Evolutionary conservation across 2,797 vertebrate genomes (phyloP).

Genomic region (Acipenser transmontanus): DNA sequence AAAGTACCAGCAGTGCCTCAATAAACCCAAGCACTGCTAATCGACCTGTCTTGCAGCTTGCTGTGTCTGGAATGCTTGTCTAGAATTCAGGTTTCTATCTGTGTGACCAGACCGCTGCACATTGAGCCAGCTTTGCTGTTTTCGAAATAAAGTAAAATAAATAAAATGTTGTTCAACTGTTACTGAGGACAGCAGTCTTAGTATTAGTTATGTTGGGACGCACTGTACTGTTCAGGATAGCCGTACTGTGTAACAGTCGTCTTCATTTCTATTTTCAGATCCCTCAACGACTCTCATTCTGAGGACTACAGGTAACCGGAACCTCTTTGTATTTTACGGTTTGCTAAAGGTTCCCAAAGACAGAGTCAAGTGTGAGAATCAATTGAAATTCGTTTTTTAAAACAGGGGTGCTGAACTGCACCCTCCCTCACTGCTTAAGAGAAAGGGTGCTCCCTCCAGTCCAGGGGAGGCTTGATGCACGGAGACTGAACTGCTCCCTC

Average conservation of each 20-base stretch:
- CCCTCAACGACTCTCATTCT: constrained; percentile 46
- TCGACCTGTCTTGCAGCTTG: background rate
- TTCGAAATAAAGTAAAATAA: background rate
- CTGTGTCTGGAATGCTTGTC: background rate
- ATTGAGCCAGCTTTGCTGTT: background rate
- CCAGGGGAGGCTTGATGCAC: no score
- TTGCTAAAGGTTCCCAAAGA: background rate
- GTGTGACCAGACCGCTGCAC: background rate
- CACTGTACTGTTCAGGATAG: background rate
- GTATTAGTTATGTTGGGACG: background rate
- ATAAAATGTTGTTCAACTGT: constrained; percentile 6
- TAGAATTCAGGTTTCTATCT: background rate
- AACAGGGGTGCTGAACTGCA: background rate
- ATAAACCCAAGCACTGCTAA: background rate
- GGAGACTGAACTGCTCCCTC: no score
- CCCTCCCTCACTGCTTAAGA: background rate
- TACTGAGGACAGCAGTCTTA: background rate
- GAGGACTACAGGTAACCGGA: constrained; percentile 37
- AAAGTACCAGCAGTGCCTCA: background rate
- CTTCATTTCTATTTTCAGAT: constrained; percentile 35
- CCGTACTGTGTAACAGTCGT: background rate
- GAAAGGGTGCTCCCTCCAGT: background rate
- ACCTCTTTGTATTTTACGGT: background rate
- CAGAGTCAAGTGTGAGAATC: background rate
- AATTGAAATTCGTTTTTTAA: background rate